Evolutionary conservation across 2,797 vertebrate genomes (phyloP), one percentile per base, ranked within the genome.

Genomic region (Peromyscus aztecus): DNA sequence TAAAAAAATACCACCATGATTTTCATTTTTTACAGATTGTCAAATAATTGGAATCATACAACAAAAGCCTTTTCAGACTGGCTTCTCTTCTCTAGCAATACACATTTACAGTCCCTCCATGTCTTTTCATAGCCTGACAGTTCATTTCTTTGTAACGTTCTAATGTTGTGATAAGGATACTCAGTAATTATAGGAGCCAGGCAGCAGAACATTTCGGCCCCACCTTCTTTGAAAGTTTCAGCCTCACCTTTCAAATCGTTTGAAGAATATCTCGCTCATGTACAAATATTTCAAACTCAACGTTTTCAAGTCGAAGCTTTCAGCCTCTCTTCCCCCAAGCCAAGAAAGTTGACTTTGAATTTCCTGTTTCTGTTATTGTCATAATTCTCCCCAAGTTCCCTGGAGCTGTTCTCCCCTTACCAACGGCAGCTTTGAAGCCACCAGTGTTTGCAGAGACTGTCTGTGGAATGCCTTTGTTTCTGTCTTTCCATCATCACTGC

Each of bases 141-240:
- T 61, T 76, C 23, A 29, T 84, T 92, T 52, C 52, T n/a, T 87
- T n/a, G 24, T 43, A n/a, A 46, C 43, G 6, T 69, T 94, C 37
- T 65, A 59, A 46, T 59, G 40, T 59, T 90, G 9, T 69, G 10
- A 76, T 13, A 78, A 91, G 21, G 13, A 86, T 34, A 29, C n/a
- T 52, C n/a, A 52, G 69, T 73, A 94, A 91, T 80, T 78, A 55
- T 52, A n/a, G 80, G 81, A 94, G 34, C 55, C 49, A n/a, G 34
- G 52, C 46, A 37, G 83, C 21, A 75, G 31, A 71, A 84, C 52
- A 19, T 71, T 90, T 69, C 49, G 78, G 31, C 29, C 19, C 52
- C 9, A 52, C 46, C 31, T 16, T 19, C 57, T 24, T n/a, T 55
- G 12, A 37, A 34, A 80, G 24, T 29, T 85, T 19, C 37, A 78